phyloP scores from a whole-genome alignment of 2,888 invertebrate genomes.

The Phortica okadai region DNA sequence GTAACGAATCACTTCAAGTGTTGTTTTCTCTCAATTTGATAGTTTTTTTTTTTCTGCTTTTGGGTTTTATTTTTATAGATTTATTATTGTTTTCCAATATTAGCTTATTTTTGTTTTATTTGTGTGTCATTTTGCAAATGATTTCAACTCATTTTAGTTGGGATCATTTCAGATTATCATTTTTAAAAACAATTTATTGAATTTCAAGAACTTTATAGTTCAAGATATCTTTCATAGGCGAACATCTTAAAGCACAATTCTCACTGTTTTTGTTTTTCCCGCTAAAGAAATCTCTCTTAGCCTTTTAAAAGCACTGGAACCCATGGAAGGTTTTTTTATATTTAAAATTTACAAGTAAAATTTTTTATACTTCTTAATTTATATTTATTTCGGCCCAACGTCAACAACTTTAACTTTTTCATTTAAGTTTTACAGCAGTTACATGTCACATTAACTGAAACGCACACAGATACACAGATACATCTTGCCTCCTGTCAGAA shows the following conservation, averaged over 20 bases:
- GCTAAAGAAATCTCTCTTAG: too few species aligned
- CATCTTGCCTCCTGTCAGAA: background rate
- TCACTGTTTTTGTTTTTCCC: too few species aligned
- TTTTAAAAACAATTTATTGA: too few species aligned
- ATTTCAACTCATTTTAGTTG: background rate
- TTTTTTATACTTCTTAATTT: too few species aligned
- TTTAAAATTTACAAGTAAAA: too few species aligned
- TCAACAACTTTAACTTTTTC: slow-evolving; percentile 7
- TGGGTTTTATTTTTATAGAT: slow-evolving; percentile 15
- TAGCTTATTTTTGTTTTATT: slow-evolving; percentile 20
- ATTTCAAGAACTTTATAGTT: too few species aligned
- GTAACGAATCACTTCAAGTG: slow-evolving; percentile 29
- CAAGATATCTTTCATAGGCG: too few species aligned
- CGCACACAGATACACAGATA: background rate
- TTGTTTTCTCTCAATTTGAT: slow-evolving; percentile 29
- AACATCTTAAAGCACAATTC: too few species aligned
- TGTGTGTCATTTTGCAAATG: background rate
- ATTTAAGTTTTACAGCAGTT: slow-evolving; percentile 7
- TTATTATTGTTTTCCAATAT: slow-evolving; percentile 23
- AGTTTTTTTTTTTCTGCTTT: background rate
- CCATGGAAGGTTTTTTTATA: too few species aligned
- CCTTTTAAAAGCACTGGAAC: too few species aligned
- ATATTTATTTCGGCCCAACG: background rate
- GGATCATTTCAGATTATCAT: background rate
- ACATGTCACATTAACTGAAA: background rate